A percentile compares a stretch with the other conserved stretches of the same genome.
Conservation (phyloP, 2,888 invertebrate species). For the Criorhina ranunculi region DNA sequence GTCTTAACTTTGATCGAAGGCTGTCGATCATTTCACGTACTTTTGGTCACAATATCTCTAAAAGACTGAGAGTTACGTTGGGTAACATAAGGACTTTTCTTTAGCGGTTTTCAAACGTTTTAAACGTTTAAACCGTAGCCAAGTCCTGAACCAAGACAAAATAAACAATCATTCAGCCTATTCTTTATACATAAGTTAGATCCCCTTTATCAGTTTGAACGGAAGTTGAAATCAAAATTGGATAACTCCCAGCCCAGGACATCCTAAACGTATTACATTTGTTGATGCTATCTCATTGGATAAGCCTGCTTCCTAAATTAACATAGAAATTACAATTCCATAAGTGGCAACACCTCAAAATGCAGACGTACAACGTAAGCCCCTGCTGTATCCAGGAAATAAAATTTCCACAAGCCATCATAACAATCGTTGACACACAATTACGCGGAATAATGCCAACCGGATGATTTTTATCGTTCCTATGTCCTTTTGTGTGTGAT, state of each 20-base stretch:
- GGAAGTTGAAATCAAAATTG: background rate
- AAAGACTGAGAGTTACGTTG: too few species aligned
- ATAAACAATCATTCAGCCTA: too few species aligned
- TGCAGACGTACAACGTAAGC: background rate
- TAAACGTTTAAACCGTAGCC: too few species aligned
- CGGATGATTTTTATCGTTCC: slow-evolving; percentile 71
- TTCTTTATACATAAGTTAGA: background rate
- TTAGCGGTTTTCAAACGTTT: too few species aligned
- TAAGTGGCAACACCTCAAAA: background rate
- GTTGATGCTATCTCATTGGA: slow-evolving; percentile 10
- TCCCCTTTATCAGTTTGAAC: background rate
- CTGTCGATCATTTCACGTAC: too few species aligned
- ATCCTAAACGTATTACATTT: background rate
- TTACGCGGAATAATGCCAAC: slow-evolving; percentile 68
- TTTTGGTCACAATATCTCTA: too few species aligned
- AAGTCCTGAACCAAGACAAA: too few species aligned
- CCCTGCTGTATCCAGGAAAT: slow-evolving; percentile 38
- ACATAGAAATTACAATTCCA: slow-evolving; percentile 66
- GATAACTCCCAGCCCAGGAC: background rate
- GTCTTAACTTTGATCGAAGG: too few species aligned
- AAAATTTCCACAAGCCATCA: slow-evolving; percentile 21
- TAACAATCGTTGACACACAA: slow-evolving; percentile 66
- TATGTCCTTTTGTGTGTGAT: slow-evolving; percentile 70
- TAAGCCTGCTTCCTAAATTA: slow-evolving; percentile 49
- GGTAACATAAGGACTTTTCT: too few species aligned